phyloP scores from a whole-genome alignment of 2,888 invertebrate genomes.

The Malachius bipustulatus region DNA sequence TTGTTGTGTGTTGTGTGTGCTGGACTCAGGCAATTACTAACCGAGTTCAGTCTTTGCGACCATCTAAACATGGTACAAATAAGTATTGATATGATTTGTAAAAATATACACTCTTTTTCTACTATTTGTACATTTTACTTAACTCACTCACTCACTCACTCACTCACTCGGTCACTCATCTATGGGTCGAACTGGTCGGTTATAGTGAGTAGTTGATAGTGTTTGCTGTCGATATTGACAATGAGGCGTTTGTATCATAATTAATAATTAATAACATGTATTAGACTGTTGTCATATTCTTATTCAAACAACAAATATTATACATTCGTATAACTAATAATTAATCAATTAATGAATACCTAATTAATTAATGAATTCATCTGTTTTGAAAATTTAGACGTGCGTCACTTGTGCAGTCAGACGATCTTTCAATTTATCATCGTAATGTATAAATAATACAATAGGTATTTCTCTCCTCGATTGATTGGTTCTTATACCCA shows the following conservation, averaged over 20 bases:
- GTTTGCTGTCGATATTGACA: too few species aligned
- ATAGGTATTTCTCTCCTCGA: too few species aligned
- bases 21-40: not conserved
- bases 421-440: slow-evolving; percentile 31
- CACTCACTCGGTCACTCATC: too few species aligned
- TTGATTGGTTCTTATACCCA: too few species aligned
- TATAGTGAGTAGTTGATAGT: slow-evolving; percentile 27
- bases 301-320: slow-evolving; percentile 31
- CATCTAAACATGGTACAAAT: slow-evolving; percentile 40
- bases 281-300: slow-evolving; percentile 35
- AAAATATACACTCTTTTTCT: slow-evolving; percentile 39
- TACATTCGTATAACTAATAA: slow-evolving; percentile 27
- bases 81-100: slow-evolving; percentile 38
- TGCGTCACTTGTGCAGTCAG: slow-evolving; percentile 31
- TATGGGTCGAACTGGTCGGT: not conserved
- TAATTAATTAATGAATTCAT: slow-evolving; percentile 9
- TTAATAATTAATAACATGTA: too few species aligned
- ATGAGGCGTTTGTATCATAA: slow-evolving; percentile 34
- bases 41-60: slow-evolving; percentile 19
- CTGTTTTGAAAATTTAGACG: slow-evolving; percentile 9
- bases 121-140: slow-evolving; percentile 39
- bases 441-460: too few species aligned
- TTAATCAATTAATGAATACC: slow-evolving; percentile 12
- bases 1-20: too few species aligned
- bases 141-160: too few species aligned